Base-by-base conservation (phyloP, 2,797 vertebrate species). In the Fistularia tabacaria region DNA sequence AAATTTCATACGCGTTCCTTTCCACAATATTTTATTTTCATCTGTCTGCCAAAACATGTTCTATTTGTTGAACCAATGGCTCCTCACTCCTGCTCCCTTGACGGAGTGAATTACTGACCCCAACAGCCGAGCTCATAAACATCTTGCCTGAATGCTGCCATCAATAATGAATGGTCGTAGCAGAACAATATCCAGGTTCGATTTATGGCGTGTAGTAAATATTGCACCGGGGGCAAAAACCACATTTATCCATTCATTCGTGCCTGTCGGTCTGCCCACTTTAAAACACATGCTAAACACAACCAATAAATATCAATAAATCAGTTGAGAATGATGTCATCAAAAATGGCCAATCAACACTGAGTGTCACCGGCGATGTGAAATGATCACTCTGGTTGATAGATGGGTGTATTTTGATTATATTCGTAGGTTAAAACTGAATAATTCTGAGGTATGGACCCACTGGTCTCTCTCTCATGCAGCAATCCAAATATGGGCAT, bases 121-220 rank as follows among this genome's bases (percentile, higher is more conserved):
- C 74, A 77, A 82, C 80, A 84, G 80, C 72, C 54, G 65, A 47
- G 49, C 69, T 80, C 81, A 81, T 85, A 85, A 87, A 85, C 10
- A 56, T 73, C 73, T 48, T 62, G 70, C 74, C 80, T 76, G 73
- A 83, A 83, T 62, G 77, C 59, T 79, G 80, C 79, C 84, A 81
- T 78, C 73, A 76, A 74, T 81, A 85, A 85, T 84, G 67, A 57
- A 85, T 72, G 80, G 75, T 62, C 54, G 61, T 71, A 67, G 62
- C 69, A 54, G 74, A 80, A 79, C 79, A 82, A 80, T 81, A 73
- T 82, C 69, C 67, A 11, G 50, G 53, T 67, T 77, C 51, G 41
- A 81, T 83, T 87, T 83, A 86, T 36, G 41, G 53, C 37, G 51
- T 55, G 65, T 62, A 57, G 71, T 80, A 86, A 80, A 85, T 78